Conservation (phyloP, 2,797 vertebrate species). For the Acropternis orthonyx region DNA sequence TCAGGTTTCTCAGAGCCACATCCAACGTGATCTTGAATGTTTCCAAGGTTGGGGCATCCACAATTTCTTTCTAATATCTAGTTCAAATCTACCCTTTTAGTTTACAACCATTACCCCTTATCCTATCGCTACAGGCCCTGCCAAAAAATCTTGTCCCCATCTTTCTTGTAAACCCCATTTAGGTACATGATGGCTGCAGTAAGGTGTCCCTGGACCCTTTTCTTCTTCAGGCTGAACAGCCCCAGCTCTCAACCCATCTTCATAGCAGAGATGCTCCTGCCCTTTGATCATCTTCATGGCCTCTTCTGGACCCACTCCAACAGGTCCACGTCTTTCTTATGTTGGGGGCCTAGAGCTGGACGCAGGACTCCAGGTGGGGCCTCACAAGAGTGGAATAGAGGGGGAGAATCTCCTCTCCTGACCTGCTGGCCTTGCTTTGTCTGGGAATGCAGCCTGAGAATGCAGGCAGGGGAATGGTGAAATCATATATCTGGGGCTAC, state of each 20-base stretch:
- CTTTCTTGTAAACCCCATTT: background rate
- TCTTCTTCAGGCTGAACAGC: background rate
- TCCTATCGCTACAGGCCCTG: background rate
- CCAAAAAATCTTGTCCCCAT: background rate
- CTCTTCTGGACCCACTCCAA: background rate
- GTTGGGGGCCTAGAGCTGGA: rapidly evolving
- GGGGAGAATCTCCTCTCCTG: background rate
- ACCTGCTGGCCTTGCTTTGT: background rate
- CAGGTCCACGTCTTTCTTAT: background rate
- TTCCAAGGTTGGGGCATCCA: background rate
- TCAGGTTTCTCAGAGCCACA: background rate
- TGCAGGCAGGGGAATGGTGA: background rate
- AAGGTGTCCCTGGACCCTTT: background rate
- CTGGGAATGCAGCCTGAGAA: background rate
- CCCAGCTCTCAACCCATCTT: background rate
- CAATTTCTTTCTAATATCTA: background rate
- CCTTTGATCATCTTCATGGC: background rate
- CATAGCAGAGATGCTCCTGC: background rate
- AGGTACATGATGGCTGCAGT: background rate
- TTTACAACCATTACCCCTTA: background rate
- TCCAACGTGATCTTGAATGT: background rate
- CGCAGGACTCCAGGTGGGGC: background rate
- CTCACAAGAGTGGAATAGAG: background rate
- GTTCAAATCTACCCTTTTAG: background rate
- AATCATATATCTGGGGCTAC: rapidly evolving